Evolutionary conservation across 2,797 vertebrate species (phyloP), one percentile per base, ranked within the genome.

Genomic region (Oreonectes daqikongensis): DNA sequence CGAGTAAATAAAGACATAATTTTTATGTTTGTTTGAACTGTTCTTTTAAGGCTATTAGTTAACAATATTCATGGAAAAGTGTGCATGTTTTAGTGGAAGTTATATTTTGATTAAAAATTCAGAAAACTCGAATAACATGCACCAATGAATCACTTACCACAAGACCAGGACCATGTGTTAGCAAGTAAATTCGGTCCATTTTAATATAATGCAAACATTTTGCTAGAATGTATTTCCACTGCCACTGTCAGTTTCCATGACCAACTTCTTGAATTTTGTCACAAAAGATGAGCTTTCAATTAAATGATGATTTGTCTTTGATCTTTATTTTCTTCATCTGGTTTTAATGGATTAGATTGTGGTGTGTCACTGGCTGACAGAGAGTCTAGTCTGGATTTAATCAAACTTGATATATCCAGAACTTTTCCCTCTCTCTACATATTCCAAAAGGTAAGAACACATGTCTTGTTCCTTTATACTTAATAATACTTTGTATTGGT

Each of bases 401-500:
- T 99, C 90, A 99, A 98, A 84, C 90, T 99, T 90, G 97, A 99
- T 88, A 99, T 99, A 84, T 99, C 97, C 70, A 96, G 97, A 89
- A 99, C 97, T 81, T 99, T 99, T 91, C 97, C 97, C 61, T 98
- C 95, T 30, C 94, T 99, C 71, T 99, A 95, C 91, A 99, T 99
- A 85, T 99, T 99, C 88, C 97, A 99, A 89, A 99, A 98, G 96
- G 97, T 99, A 84, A 71, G 30, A 44, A 20, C 44, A 24, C 12
- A 30, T 66, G 67, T 50, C 44, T 59, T 5, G 11, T 30, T 17
- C 7, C 20, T 30, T 4, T 30, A 0, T n/a, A 15, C 5, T 44
- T 44, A 14, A 44, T 44, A 15, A 50, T 50, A 20, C 48, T 50
- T 24, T 40, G 6, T 28, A 18, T 20, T 8, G 20, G n/a, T 60